Evolutionary conservation across 2,888 invertebrate species (phyloP), one percentile per base, ranked within the genome.

Genomic region (Diaperis boleti): DNA sequence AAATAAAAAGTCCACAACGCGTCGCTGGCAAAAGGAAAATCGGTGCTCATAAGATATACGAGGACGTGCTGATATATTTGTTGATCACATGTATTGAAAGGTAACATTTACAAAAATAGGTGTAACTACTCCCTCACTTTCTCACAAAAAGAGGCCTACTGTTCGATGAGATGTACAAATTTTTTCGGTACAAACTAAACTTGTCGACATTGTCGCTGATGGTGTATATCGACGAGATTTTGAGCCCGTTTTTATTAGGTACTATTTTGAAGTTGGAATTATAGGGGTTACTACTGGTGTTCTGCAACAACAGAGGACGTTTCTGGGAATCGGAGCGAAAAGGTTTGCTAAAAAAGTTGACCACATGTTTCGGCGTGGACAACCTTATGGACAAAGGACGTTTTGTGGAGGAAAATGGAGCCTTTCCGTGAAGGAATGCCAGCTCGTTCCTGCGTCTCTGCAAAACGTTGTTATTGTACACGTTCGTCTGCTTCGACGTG

Each of bases 241-340:
- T 84, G 5, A 86, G 76, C 33, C 86, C 86, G 63, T 83, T 85
- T 74, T 84, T 85, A 69, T 83, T 82, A 31, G 85, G 84, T 44
- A 85, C 83, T 42, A 85, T 84, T 73, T 76, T 71, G 59, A 77
- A 74, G 65, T 78, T 76, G 15, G 75, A 69, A 44, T 72, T 69
- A 26, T 64, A 20, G 7, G 49, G 35, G 13, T 66, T 62, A 42
- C 66, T 72, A 65, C 73, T 73, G 15, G 71, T 71, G 59, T 72
- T 72, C 66, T 75, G 74, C 62, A 82, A 70, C 22, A 82, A 70
- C 50, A 83, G 69, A 3, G 83, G 83, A 44, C 83, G 72, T 70
- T 82, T 82, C 64, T 82, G 82, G 1, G 83, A 83, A 66, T 82
- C 82, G 2, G 80, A 78, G 22, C 76, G 73, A 68, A 79, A 78